phyloP scores from a whole-genome alignment of 1,140 invertebrate genomes.

The Delia radicum region DNA sequence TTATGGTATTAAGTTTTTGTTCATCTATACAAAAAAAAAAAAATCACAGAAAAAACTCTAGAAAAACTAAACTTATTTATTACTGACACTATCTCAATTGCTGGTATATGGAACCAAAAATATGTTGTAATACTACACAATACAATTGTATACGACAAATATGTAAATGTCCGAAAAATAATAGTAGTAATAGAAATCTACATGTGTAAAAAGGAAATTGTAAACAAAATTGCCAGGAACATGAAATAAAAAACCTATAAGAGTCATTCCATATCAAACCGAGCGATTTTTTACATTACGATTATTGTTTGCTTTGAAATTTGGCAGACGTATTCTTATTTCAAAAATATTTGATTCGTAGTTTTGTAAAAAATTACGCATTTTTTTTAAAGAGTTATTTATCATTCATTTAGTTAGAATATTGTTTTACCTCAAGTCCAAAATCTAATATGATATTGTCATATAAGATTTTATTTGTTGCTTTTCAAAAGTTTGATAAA shows the following conservation, averaged over 20 bases:
- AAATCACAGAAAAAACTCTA: background rate
- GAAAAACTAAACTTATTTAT: constrained; percentile 18
- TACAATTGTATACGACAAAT: background rate
- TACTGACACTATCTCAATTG: constrained; percentile 23
- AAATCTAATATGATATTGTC: too few species aligned
- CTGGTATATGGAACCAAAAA: background rate
- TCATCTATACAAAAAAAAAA: too few species aligned
- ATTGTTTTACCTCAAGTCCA: too few species aligned
- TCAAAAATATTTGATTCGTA: too few species aligned
- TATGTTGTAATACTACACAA: background rate
- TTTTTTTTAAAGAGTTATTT: too few species aligned
- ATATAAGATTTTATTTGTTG: too few species aligned
- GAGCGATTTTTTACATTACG: background rate
- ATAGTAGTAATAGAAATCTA: background rate
- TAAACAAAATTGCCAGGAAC: constrained; percentile 13
- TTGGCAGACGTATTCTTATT: too few species aligned
- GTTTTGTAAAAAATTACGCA: too few species aligned
- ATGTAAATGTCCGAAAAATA: background rate
- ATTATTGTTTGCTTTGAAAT: too few species aligned
- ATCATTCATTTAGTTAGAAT: too few species aligned
- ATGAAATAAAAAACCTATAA: background rate
- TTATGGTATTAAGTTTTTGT: too few species aligned
- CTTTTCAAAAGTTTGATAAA: too few species aligned
- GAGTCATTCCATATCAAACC: background rate
- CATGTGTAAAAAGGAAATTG: constrained; percentile 20